Percentiles rank a stretch among this genome's conserved stretches.
These are phyloP conservation scores for Scaptomyza cyrtandrae DNA, from an alignment of 2,888 invertebrate species.

Conservation along the genomic window DNA sequence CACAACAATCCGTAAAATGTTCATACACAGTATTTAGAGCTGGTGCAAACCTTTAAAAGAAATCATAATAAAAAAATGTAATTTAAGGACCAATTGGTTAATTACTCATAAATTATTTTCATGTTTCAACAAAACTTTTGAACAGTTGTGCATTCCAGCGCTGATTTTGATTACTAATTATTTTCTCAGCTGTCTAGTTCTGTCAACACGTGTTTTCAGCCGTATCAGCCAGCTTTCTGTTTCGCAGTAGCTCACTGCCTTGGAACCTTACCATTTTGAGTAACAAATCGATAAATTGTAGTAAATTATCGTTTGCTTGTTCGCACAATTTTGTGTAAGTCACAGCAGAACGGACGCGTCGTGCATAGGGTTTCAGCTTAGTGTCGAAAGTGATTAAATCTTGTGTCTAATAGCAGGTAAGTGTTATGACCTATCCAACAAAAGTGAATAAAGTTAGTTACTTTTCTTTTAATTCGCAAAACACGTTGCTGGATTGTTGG, in stretches of 20 bases:
- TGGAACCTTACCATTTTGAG: conserved; percentile 38
- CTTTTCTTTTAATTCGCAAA: neutral
- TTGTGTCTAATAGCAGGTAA: conserved; percentile 35
- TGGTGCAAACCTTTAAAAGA: conserved; percentile 21
- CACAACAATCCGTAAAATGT: conserved; percentile 33
- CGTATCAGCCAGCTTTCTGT: no score
- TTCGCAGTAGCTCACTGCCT: no score
- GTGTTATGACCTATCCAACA: neutral
- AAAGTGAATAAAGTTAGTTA: neutral
- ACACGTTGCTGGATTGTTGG: neutral
- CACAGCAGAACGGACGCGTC: conserved; percentile 15
- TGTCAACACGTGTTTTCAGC: no score
- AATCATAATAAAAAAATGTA: neutral
- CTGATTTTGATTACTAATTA: no score
- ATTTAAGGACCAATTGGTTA: neutral
- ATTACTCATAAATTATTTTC: neutral
- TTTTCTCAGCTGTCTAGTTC: no score
- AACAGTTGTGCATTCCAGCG: no score
- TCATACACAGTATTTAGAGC: neutral
- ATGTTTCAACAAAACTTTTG: neutral
- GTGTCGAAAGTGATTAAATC: conserved; percentile 9
- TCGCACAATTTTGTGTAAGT: conserved; percentile 24
- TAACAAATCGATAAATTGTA: conserved; percentile 18
- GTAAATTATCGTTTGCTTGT: conserved; percentile 14
- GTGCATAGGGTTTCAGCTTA: neutral